phyloP scores from a whole-genome alignment of 2,888 invertebrate genomes.

The Salticus scenicus region DNA sequence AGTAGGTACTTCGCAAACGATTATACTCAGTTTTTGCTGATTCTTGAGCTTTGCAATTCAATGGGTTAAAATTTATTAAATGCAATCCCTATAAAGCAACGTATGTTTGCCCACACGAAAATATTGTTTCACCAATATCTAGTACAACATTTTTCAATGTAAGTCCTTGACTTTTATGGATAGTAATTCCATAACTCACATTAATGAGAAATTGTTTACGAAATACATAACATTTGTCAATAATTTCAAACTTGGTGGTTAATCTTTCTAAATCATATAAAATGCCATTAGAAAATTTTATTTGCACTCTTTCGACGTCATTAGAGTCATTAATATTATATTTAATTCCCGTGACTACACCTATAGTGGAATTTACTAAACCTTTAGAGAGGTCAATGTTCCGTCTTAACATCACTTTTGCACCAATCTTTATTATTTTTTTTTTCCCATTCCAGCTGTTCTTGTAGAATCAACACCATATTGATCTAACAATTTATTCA shows the following conservation, averaged over 20 bases:
- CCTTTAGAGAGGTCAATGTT: constrained; percentile 25
- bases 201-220: constrained; percentile 23
- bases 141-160: not conserved
- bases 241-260: not conserved
- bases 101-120: not conserved
- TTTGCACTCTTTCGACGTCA: not conserved
- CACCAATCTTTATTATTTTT: not conserved
- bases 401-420: constrained; percentile 3
- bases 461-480: constrained; percentile 2
- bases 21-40: not conserved
- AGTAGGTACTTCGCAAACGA: not conserved
- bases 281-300: not conserved
- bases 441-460: constrained; percentile 21
- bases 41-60: not conserved
- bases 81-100: constrained; percentile 11
- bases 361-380: constrained; percentile 30
- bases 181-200: constrained; percentile 26
- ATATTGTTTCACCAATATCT: constrained; percentile 2
- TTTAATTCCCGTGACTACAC: not conserved
- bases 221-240: not conserved
- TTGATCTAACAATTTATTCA: not conserved
- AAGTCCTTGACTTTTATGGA: constrained; percentile 26
- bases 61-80: constrained; percentile 21
- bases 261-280: not conserved
- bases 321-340: not conserved